Conservation (phyloP, 2,888 invertebrate species). For the Apotomis turbidana region DNA sequence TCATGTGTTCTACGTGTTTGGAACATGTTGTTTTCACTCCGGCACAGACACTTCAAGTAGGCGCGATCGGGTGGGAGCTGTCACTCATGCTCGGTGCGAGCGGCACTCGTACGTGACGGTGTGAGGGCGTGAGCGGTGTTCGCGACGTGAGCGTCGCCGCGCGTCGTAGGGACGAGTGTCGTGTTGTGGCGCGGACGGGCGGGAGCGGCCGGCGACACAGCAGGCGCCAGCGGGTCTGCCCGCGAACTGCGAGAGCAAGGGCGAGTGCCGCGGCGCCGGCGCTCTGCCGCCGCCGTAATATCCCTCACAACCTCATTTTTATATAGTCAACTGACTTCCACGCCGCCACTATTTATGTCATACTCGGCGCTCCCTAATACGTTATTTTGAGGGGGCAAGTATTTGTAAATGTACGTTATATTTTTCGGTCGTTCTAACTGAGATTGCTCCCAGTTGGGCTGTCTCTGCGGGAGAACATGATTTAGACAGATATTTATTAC, state of each 20-base stretch:
- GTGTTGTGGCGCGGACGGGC: slow-evolving; percentile 45
- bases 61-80: slow-evolving; percentile 54
- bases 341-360: slow-evolving; percentile 81
- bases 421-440: slow-evolving; percentile 61
- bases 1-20: slow-evolving; percentile 56
- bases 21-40: slow-evolving; percentile 69
- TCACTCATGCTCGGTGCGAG: slow-evolving; percentile 59
- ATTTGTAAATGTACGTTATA: slow-evolving; percentile 73
- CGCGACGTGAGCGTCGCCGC: slow-evolving; percentile 46
- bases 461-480: slow-evolving; percentile 57
- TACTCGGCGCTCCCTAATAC: slow-evolving; percentile 78
- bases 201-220: slow-evolving; percentile 60
- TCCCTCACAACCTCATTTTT: slow-evolving; percentile 79
- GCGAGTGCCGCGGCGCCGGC: slow-evolving; percentile 76
- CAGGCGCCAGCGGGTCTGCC: slow-evolving; percentile 75
- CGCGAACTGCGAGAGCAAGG: slow-evolving; percentile 66
- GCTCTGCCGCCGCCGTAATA: slow-evolving; percentile 71
- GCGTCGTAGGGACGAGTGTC: slow-evolving; percentile 45
- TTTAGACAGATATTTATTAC: slow-evolving; percentile 63
- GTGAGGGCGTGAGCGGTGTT: slow-evolving; percentile 33
- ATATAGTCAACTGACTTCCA: slow-evolving; percentile 83
- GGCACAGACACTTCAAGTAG: slow-evolving; percentile 65
- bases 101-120: slow-evolving; percentile 44
- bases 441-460: slow-evolving; percentile 65
- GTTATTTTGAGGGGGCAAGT: slow-evolving; percentile 77